These are phyloP conservation scores for Beroe ovata DNA, from an alignment of 37 sponge, comb jelly and placozoan genomes.

Conservation along the genomic window DNA sequence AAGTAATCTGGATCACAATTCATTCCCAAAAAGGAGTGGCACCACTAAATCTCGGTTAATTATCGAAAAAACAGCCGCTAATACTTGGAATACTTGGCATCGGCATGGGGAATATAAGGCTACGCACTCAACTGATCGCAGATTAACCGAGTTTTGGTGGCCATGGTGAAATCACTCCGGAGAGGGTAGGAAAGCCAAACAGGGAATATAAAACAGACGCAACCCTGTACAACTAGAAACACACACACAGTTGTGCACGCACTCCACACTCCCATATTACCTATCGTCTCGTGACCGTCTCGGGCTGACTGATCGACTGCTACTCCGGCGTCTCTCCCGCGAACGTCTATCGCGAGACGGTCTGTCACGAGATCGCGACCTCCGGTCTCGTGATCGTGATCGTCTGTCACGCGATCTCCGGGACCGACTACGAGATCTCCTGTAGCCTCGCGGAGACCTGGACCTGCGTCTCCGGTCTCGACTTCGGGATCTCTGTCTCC, in stretches of 20 bases:
- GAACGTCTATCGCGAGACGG: neutral
- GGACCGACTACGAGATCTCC: slow-evolving; percentile 65
- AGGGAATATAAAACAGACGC: slow-evolving; percentile 1
- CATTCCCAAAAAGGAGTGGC: neutral
- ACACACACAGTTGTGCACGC: neutral
- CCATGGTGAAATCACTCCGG: neutral
- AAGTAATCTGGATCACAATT: slow-evolving; percentile 22
- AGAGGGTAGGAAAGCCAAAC: neutral
- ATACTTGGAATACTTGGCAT: no score
- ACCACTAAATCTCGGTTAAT: neutral
- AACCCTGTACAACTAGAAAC: neutral
- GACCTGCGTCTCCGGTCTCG: slow-evolving; percentile 58
- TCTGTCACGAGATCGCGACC: slow-evolving; percentile 9
- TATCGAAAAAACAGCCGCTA: no score
- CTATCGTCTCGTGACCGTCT: slow-evolving; percentile 12
- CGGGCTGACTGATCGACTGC: slow-evolving; percentile 3
- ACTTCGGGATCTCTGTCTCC: slow-evolving; percentile 60
- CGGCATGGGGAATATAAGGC: no score
- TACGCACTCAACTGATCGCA: no score
- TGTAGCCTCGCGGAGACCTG: slow-evolving; percentile 48
- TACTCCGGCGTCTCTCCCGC: neutral
- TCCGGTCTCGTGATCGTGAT: slow-evolving; percentile 64
- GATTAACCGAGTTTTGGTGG: neutral
- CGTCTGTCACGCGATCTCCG: slow-evolving; percentile 63
- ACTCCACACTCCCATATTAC: neutral